Evolutionary conservation across 2,797 vertebrate genomes (phyloP), one percentile per base, ranked within the genome.

Genomic region (Coreius guichenoti): DNA sequence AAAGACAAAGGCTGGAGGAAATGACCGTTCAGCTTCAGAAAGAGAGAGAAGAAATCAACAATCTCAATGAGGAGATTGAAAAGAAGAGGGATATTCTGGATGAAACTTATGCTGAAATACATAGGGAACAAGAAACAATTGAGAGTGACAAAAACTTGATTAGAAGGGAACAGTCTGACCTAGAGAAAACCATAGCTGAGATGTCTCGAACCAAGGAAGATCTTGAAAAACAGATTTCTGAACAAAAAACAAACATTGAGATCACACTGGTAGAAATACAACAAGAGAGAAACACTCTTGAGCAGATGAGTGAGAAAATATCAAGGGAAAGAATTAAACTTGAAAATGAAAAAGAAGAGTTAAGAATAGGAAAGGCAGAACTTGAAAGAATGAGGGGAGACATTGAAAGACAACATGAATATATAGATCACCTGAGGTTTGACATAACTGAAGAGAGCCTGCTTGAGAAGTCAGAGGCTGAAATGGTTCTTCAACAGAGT

Each of bases 401-500:
- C 13, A 56, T 13, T 13, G 2, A 75, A 39, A 74, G 73, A 68
- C 68, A 80, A 63, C 77, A 74, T 79, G 83, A 81, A 23, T 43
- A 77, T 26, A 47, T 51, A 65, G 72, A 81, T 36, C 54, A 43
- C 29, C 43, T 85, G 23, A 77, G 29, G 29, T 36, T 61, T 47
- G 74, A 14, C 29, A 63, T 84, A 51, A 76, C 29, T 58, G 73
- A 85, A 81, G 19, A 84, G 33, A 58, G 33, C 29, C 33, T 81
- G 36, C 56, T 76, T n/a, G 63, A 51, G 47, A 67, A 72, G 45
- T 51, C 65, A 74, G 65, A 81, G 51, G 21, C 29, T 39, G 47
- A 69, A 61, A 68, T 77, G 3, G 14, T 75, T 77, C 36, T 81
- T 29, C 51, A 69, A 31, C 49, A 31, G 39, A 58, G 56, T 36